These are phyloP conservation scores for Macrostomum lignano DNA, from an alignment of 1,140 invertebrate genomes.

Conservation along the genomic window DNA sequence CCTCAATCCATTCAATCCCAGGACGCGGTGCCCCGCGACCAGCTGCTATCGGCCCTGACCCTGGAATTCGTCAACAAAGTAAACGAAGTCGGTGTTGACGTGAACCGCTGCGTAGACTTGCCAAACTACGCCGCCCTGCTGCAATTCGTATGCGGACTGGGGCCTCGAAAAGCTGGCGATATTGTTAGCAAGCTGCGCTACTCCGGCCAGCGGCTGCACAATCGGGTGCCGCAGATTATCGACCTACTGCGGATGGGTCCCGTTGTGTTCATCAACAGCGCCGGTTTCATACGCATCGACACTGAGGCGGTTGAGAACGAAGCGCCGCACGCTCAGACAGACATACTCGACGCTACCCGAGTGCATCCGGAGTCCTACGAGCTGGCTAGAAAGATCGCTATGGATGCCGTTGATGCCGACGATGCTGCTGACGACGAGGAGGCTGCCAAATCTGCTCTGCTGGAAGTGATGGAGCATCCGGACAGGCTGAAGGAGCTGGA, in stretches of 20 bases:
- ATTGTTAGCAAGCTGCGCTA: conserved; percentile 52
- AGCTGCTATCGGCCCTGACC: conserved; percentile 50
- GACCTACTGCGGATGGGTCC: no score
- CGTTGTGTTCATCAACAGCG: conserved; percentile 93
- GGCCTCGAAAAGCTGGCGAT: conserved; percentile 66
- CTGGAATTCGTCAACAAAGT: conserved; percentile 67
- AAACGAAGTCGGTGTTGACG: conserved; percentile 92
- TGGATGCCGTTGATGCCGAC: conserved; percentile 89
- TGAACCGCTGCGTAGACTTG: conserved; percentile 64
- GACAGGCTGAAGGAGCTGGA: conserved; percentile 81
- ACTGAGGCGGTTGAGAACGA: conserved; percentile 28
- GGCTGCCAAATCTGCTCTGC: conserved; percentile 79
- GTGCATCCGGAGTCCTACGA: conserved; percentile 97
- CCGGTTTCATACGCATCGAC: conserved; percentile 94
- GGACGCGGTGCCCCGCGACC: conserved; percentile 53
- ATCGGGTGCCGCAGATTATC: no score
- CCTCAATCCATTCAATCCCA: conserved; percentile 30
- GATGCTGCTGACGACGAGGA: conserved; percentile 38
- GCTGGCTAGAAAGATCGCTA: conserved; percentile 97
- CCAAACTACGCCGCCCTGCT: conserved; percentile 51
- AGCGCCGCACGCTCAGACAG: conserved; percentile 52
- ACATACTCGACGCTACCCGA: conserved; percentile 79
- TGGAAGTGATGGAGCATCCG: conserved; percentile 68
- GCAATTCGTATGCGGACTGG: conserved; percentile 87
- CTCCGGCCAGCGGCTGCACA: no score